Evolutionary conservation across 2,797 vertebrate species (phyloP), one percentile per base, ranked within the genome.

Genomic region (Hemibagrus guttatus): DNA sequence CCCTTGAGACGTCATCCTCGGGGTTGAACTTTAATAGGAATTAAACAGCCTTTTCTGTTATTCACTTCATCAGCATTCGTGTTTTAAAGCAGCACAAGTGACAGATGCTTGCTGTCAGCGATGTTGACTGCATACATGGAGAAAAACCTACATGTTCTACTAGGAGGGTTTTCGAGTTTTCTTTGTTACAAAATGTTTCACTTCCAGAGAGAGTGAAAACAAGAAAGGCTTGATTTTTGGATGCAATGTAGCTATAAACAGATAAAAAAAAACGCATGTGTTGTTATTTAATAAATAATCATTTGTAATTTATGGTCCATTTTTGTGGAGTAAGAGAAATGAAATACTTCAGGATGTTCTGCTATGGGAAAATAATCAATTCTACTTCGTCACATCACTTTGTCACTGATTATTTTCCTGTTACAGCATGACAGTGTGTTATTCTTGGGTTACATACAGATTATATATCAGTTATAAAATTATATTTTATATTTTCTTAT

Each of bases 1-100:
- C 92, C 93, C 94, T 95, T 95, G 93, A 94, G 93, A 91, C 91
- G 87, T 90, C 90, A 90, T 26, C 83, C 74, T 83, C 63, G 3
- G 23, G 42, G 71, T 35, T 85, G 4, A 39, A 4, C 35, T 39
- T 39, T 39, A 39, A 39, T 39, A 39, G 72, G 72, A 75, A 28
- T 49, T 16, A 16, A n/a, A 69, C 49, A n/a, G 13, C 71, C 13
- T 49, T 4, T 3, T 46, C 12, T 6, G 46, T 72, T 46, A 46
- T 72, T 46, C 23, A 52, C 14, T n/a, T 26, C 35, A 16, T n/a
- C 71, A 49, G 42, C 11, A 6, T 49, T 49, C 12, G 14, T 49
- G 46, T n/a, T 74, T 49, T 49, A 74, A 74, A 74, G 1, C 42
- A n/a, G 12, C 19, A 61, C 64, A 5, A 5, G 28, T 16, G 69